Evolutionary conservation across 2,113 vertebrate genomes (phyloP).

Genomic region (Prunella fulvescens): DNA sequence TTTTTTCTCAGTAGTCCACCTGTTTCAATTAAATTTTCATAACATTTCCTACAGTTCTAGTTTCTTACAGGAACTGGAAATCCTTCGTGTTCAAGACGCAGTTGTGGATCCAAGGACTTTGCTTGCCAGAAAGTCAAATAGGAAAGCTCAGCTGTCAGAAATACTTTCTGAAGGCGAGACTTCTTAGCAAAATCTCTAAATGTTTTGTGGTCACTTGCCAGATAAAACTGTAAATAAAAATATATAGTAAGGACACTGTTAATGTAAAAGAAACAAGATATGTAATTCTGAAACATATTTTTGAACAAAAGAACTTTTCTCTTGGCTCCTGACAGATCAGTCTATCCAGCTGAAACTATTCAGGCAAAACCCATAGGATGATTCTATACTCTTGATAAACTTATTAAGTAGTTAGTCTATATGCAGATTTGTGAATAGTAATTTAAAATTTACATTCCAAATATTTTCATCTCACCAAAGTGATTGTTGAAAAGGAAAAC

Average conservation of each 20-base stretch:
- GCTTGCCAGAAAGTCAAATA: constrained; percentile 84
- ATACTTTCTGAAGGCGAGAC: constrained; percentile 85
- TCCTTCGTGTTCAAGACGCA: constrained; percentile 86
- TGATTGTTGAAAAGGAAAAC: not conserved
- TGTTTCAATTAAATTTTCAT: not conserved
- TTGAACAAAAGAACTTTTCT: not conserved
- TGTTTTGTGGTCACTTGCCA: constrained; percentile 83
- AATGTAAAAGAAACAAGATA: not conserved
- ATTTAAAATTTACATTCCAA: not conserved
- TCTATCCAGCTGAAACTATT: not conserved
- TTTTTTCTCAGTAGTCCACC: not conserved
- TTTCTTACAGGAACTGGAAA: constrained; percentile 81
- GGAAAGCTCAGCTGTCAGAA: constrained; percentile 71
- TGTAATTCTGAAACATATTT: not conserved
- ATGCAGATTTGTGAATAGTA: not conserved
- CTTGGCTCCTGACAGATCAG: not conserved
- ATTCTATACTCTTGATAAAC: not conserved
- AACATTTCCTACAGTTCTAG: not conserved
- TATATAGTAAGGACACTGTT: not conserved
- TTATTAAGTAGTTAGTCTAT: not conserved
- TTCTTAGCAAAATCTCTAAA: constrained; percentile 77
- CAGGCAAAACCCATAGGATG: not conserved
- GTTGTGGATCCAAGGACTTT: constrained; percentile 79
- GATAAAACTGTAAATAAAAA: constrained; percentile 77
- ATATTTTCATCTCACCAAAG: not conserved